phyloP scores from a whole-genome alignment of 2,888 invertebrate species.

The Bellardia bayeri region DNA sequence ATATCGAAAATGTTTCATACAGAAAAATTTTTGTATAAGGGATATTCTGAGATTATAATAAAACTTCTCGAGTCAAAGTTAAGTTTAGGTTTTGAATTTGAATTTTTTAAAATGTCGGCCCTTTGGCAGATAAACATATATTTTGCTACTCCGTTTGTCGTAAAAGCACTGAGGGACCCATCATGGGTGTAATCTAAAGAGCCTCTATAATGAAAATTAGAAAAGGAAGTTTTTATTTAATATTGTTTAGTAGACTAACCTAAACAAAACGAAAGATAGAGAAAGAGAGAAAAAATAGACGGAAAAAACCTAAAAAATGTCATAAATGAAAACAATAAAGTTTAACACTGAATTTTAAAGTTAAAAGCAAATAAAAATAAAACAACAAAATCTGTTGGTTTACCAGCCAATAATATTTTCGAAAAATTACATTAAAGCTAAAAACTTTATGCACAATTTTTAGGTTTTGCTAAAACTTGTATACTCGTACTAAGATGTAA shows the following conservation, averaged over 20 bases:
- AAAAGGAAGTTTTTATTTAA: too few relatives aligned
- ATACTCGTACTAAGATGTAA: neutral
- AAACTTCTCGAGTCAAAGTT: too few relatives aligned
- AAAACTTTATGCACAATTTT: neutral
- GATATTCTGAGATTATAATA: too few relatives aligned
- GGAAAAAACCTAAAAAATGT: neutral
- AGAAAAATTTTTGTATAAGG: too few relatives aligned
- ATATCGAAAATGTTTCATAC: too few relatives aligned
- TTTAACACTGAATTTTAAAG: neutral
- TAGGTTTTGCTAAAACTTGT: neutral
- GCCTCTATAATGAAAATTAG: too few relatives aligned
- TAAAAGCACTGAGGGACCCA: too few relatives aligned
- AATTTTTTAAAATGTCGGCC: too few relatives aligned
- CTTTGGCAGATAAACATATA: too few relatives aligned
- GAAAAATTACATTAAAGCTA: neutral
- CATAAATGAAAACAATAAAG: slow-evolving; percentile 44
- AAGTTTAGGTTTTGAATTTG: too few relatives aligned
- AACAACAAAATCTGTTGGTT: neutral
- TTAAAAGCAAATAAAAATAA: neutral
- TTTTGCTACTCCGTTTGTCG: too few relatives aligned
- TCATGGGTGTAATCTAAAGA: too few relatives aligned
- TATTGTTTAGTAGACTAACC: neutral
- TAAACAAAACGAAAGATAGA: neutral
- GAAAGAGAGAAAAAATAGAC: neutral
- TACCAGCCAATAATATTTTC: neutral